These are phyloP conservation scores for Bombus sylvicola DNA, from an alignment of 1,140 invertebrate genomes.

Conservation along the genomic window DNA sequence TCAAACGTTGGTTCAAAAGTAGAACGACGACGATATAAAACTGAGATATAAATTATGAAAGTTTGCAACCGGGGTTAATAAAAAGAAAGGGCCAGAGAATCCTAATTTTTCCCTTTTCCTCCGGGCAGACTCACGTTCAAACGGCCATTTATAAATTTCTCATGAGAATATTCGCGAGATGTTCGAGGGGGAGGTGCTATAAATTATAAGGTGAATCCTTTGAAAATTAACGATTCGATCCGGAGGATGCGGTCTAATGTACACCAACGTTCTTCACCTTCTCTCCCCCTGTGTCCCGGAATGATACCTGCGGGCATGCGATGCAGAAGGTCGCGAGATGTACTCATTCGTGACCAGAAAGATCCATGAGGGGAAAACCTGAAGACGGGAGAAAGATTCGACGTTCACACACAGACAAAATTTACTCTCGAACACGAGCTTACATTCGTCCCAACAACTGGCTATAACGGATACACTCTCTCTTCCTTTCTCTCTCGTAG, in stretches of 20 bases:
- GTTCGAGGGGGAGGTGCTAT: neutral
- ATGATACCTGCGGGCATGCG: slow-evolving; percentile 45
- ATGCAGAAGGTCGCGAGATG: slow-evolving; percentile 55
- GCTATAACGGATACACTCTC: neutral
- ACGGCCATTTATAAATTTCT: slow-evolving; percentile 33
- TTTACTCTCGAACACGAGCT: neutral
- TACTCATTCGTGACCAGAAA: slow-evolving; percentile 61
- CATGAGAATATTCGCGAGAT: slow-evolving; percentile 2
- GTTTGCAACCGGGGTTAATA: neutral
- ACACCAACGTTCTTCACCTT: slow-evolving; percentile 8
- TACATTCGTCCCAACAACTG: neutral
- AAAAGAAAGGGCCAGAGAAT: neutral
- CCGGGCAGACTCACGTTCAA: neutral
- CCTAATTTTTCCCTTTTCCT: neutral
- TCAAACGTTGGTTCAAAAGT: no score
- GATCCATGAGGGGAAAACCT: slow-evolving; percentile 29
- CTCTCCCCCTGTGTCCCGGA: neutral
- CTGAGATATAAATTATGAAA: neutral
- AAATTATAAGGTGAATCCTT: slow-evolving; percentile 40
- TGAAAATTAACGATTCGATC: slow-evolving; percentile 43
- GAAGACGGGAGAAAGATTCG: neutral
- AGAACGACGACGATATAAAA: no score
- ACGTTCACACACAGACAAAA: neutral
- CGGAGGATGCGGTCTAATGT: slow-evolving; percentile 26
- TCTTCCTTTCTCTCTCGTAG: slow-evolving; percentile 53